Percentiles rank a stretch among this genome's conserved stretches.
phyloP scores from a whole-genome alignment of 2,888 invertebrate genomes.

The Andrena haemorrhoa region DNA sequence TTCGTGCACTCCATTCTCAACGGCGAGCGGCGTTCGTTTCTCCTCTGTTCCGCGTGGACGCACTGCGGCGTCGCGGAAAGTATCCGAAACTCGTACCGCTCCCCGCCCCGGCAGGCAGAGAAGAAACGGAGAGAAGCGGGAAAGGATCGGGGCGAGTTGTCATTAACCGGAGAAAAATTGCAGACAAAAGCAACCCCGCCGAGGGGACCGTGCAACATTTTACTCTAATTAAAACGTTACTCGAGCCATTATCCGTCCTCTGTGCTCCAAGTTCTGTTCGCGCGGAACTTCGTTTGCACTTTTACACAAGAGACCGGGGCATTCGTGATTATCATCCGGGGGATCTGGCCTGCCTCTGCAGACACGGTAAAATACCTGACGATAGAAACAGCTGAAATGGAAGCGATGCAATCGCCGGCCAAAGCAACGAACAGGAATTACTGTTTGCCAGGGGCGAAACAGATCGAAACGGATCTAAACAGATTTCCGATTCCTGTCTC shows the following conservation, averaged over 20 bases:
- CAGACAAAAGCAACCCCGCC: background rate
- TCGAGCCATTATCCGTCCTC: constrained; percentile 36
- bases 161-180: background rate
- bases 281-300: constrained; percentile 13
- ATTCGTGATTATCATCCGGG: background rate
- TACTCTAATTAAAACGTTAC: constrained; percentile 48
- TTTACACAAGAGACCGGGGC: background rate
- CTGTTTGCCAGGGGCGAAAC: background rate
- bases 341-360: background rate
- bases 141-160: background rate
- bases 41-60: background rate
- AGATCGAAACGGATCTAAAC: background rate
- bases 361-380: background rate
- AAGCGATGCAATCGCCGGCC: background rate
- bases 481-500: constrained; percentile 8
- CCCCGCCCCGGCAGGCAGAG: too few species aligned
- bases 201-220: constrained; percentile 27
- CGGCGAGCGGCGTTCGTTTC: background rate
- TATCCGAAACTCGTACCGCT: background rate
- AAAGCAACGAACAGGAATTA: too few species aligned
- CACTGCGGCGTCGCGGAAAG: background rate
- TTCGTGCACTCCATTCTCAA: background rate
- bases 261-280: constrained; percentile 21
- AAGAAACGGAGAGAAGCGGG: background rate
- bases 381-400: background rate